A percentile compares a stretch with the other conserved stretches of the same genome.
These are phyloP conservation scores for Eubasilissa splendida DNA, from an alignment of 2,888 invertebrate genomes.

Conservation along the genomic window DNA sequence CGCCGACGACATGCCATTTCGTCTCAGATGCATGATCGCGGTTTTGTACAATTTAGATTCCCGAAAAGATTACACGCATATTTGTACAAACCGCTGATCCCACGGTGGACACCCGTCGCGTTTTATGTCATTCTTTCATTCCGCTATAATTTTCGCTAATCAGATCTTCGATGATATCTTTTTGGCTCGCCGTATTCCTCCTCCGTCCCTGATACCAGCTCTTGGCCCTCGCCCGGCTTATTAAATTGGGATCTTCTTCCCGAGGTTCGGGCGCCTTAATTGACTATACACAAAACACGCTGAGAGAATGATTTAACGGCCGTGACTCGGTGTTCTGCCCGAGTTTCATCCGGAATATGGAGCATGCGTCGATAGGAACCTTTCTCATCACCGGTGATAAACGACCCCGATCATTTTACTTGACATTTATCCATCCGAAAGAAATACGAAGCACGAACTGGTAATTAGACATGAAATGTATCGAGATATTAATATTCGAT, in stretches of 20 bases:
- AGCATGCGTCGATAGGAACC: slow-evolving; percentile 16
- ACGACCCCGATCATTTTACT: slow-evolving; percentile 1
- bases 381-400: slow-evolving; percentile 22
- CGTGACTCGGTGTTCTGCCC: neutral
- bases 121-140: slow-evolving; percentile 35
- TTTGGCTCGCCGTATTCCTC: neutral
- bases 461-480: slow-evolving; percentile 6
- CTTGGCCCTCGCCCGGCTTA: slow-evolving; percentile 2
- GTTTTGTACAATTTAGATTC: slow-evolving; percentile 40
- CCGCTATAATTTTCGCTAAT: slow-evolving; percentile 40
- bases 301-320: slow-evolving; percentile 7
- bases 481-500: slow-evolving; percentile 25
- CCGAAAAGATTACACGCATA: slow-evolving; percentile 34
- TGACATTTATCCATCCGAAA: slow-evolving; percentile 3
- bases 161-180: slow-evolving; percentile 41
- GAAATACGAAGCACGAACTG: slow-evolving; percentile 10
- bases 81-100: slow-evolving; percentile 33
- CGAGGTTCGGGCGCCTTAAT: slow-evolving; percentile 23
- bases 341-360: slow-evolving; percentile 18
- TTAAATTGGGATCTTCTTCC: slow-evolving; percentile 13
- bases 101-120: slow-evolving; percentile 43
- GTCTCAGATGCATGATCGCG: slow-evolving; percentile 35
- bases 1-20: slow-evolving; percentile 26
- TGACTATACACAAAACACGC: slow-evolving; percentile 18
- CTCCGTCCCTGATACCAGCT: neutral